Evolutionary conservation across 1,140 invertebrate species (phyloP), one percentile per base, ranked within the genome.

Genomic region (Drosophila nannoptera): DNA sequence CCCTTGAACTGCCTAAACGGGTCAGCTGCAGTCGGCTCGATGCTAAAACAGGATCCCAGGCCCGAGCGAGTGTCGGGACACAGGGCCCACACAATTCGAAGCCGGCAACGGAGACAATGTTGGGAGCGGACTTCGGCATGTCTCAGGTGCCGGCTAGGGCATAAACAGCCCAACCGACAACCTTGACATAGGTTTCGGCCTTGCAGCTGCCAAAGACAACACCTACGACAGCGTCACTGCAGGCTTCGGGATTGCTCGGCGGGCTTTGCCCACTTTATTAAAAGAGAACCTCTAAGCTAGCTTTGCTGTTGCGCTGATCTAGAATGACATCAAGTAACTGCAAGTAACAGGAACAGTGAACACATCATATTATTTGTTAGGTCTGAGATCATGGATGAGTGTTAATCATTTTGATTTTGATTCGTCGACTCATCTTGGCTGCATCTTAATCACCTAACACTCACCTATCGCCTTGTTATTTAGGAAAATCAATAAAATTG

Each of bases 111-210:
- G 40, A 38, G 36, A 11, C 36, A 38, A 38, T 38, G 4, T 7
- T 22, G 22, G 22, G 22, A 22, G 22, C 61, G 29, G 50, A 4
- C n/a, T 38, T 31, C 31, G 61, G 42, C 55, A 31, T 31, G 40
- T 58, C 45, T 58, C 31, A 33, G 35, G 33, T 63, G 32, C 40
- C 40, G 61, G 31, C 46, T 42, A 7, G 12, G 31, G 11, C 55
- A 58, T 29, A 32, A 65, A 7, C 33, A 35, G 33, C 42, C 38
- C 36, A 12, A 32, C 56, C 48, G 46, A 52, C 67, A 69, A 69
- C 67, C 67, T 69, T 69, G 67, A 69, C 67, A 69, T 58, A 69
- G 48, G 61, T 56, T 48, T 55, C 22, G 52, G 61, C 68, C 68
- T 66, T 70, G 48, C 33, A 22, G 22, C 22, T 22, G 22, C 22